Percentiles rank a stretch among this genome's conserved stretches.
phyloP scores from a whole-genome alignment of 1,140 invertebrate genomes.

The Venturia canescens region DNA sequence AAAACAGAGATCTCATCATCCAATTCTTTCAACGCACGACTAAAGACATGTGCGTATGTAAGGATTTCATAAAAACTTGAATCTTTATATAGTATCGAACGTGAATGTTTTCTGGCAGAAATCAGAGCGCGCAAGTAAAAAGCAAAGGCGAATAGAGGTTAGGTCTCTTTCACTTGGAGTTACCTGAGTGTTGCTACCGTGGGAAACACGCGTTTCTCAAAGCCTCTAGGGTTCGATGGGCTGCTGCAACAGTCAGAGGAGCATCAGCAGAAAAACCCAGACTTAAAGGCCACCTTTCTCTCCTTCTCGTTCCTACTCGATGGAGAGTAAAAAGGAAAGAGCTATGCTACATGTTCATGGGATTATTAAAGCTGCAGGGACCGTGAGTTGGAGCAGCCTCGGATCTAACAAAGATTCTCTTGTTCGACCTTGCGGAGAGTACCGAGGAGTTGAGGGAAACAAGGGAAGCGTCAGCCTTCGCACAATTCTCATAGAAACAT shows the following conservation, averaged over 20 bases:
- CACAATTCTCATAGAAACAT: conserved; percentile 2
- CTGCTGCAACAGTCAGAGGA: conserved; percentile 21
- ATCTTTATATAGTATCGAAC: conserved; percentile 4
- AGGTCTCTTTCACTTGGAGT: conserved; percentile 1
- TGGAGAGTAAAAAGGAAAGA: conserved; percentile 5
- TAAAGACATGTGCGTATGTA: not conserved
- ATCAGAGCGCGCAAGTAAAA: conserved; percentile 2
- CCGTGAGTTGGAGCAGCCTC: conserved; percentile 22
- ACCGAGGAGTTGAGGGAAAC: conserved; percentile 6
- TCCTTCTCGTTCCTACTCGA: conserved; percentile 10
- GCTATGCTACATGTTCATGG: conserved; percentile 11
- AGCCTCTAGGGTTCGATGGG: conserved; percentile 12
- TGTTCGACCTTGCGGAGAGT: conserved; percentile 44
- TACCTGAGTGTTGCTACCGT: conserved; percentile 25
- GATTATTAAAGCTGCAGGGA: conserved; percentile 12
- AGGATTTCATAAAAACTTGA: not conserved
- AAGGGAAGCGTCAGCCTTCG: not conserved
- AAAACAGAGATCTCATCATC: not conserved
- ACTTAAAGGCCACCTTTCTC: conserved; percentile 9
- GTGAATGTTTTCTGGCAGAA: not conserved
- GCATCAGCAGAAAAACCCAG: conserved; percentile 27
- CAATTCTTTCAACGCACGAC: not conserved
- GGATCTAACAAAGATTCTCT: conserved; percentile 47
- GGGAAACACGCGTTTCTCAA: conserved; percentile 20
- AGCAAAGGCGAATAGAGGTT: conserved; percentile 11